Evolutionary conservation across 2,888 invertebrate species (phyloP).

Genomic region (Ernsta delagoae): DNA sequence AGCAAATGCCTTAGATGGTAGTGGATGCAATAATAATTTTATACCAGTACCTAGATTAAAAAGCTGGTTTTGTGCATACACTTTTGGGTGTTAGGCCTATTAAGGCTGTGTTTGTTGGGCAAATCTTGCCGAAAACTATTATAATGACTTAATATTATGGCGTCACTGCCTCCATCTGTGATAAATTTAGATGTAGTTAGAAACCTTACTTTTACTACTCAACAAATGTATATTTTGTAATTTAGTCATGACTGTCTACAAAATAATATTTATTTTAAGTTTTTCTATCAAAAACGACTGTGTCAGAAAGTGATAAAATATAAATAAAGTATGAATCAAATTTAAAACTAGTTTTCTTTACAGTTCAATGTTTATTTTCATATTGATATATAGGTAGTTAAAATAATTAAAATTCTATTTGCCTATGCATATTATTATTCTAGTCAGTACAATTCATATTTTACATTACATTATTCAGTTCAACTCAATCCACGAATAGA

Average conservation of each 20-base stretch:
- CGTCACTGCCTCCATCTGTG: constrained; percentile 78
- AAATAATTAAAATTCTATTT: too few species aligned
- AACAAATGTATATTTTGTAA: constrained; percentile 74
- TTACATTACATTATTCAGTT: too few species aligned
- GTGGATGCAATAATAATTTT: constrained; percentile 15
- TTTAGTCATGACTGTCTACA: constrained; percentile 61
- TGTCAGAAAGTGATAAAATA: constrained; percentile 76
- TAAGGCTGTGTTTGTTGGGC: constrained; percentile 73
- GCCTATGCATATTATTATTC: too few species aligned
- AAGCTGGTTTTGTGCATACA: constrained; percentile 22
- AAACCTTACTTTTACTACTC: constrained; percentile 61
- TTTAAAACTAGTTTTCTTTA: constrained; percentile 49
- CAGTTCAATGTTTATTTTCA: constrained; percentile 35
- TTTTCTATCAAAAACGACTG: constrained; percentile 69
- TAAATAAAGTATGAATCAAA: constrained; percentile 69
- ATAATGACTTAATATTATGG: constrained; percentile 66
- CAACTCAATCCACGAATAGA: too few species aligned
- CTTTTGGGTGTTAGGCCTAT: constrained; percentile 57
- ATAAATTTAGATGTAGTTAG: constrained; percentile 74
- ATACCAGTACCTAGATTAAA: constrained; percentile 32
- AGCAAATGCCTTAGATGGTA: constrained; percentile 12
- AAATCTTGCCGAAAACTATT: constrained; percentile 70
- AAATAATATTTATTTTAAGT: constrained; percentile 79
- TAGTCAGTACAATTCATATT: too few species aligned
- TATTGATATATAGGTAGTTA: not conserved